These are phyloP conservation scores for Trididemnum miniatum DNA, from an alignment of 23 tunicate species.

Conservation along the genomic window DNA sequence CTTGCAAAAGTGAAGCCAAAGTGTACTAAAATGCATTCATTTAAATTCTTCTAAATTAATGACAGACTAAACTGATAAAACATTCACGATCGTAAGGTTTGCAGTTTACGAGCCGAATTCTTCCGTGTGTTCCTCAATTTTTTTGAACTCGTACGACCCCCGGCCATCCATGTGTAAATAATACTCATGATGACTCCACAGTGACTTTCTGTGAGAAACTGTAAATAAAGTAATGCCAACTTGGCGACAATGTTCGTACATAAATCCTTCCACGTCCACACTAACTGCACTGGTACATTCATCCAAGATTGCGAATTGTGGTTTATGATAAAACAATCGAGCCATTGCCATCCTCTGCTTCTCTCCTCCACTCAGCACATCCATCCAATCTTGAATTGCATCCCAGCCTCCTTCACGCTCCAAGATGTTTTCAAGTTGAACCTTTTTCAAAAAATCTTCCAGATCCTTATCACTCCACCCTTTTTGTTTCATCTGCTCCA, in stretches of 20 bases:
- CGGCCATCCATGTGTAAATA: conserved; percentile 91
- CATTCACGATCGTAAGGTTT: too few relatives aligned
- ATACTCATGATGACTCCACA: conserved; percentile 91
- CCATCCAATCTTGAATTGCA: conserved; percentile 94
- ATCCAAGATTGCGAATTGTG: conserved; percentile 90
- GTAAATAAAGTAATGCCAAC: conserved; percentile 89
- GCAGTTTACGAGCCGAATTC: conserved; percentile 78
- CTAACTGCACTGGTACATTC: conserved; percentile 96
- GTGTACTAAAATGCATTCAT: too few relatives aligned
- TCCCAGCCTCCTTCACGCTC: conserved; percentile 93
- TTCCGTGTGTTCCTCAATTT: conserved; percentile 59
- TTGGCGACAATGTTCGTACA: conserved; percentile 82
- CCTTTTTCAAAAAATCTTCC: conserved; percentile 61
- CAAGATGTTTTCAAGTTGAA: conserved; percentile 75
- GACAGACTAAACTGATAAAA: too few relatives aligned
- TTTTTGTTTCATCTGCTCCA: conserved; percentile 59
- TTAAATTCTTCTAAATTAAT: too few relatives aligned
- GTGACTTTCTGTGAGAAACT: conserved; percentile 84
- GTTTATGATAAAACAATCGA: conserved; percentile 94
- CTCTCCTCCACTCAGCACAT: conserved; percentile 95
- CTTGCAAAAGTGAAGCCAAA: too few relatives aligned
- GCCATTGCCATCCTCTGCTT: conserved; percentile 97
- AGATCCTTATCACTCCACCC: conserved; percentile 64
- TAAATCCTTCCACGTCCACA: conserved; percentile 92
- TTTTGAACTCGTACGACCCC: conserved; percentile 70